Conservation (phyloP, 2,888 invertebrate species). For the Petrophora chlorosata region DNA sequence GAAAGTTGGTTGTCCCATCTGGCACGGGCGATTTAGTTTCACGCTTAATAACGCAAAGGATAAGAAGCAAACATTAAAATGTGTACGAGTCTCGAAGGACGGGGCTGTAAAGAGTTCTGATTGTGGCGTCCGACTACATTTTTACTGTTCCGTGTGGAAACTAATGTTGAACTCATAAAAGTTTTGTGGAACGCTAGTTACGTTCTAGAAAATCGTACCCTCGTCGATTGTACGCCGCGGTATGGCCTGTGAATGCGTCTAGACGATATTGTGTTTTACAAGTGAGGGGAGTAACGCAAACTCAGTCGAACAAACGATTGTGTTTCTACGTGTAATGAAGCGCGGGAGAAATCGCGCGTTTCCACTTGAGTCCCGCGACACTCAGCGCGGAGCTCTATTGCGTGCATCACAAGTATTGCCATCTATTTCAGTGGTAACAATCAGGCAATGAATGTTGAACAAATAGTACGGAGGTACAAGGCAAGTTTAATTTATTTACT, state of each 20-base stretch:
- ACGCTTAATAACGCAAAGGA: slow-evolving; percentile 38
- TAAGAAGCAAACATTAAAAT: slow-evolving; percentile 38
- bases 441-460: no score
- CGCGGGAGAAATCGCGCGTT: slow-evolving; percentile 28
- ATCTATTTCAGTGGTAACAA: neutral
- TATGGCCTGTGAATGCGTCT: slow-evolving; percentile 56
- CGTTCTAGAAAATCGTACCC: slow-evolving; percentile 33
- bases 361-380: slow-evolving; percentile 19
- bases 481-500: no score
- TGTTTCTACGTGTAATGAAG: slow-evolving; percentile 39
- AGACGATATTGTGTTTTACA: slow-evolving; percentile 59
- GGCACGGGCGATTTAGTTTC: slow-evolving; percentile 37
- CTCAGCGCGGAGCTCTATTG: slow-evolving; percentile 6
- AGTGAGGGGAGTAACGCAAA: slow-evolving; percentile 39
- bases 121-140: slow-evolving; percentile 30
- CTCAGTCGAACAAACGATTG: slow-evolving; percentile 40
- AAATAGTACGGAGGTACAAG: no score
- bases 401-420: neutral
- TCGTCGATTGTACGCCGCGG: slow-evolving; percentile 35
- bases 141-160: slow-evolving; percentile 30
- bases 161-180: slow-evolving; percentile 32
- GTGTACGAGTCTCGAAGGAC: slow-evolving; percentile 25
- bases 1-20: slow-evolving; percentile 36
- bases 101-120: slow-evolving; percentile 30
- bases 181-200: slow-evolving; percentile 30